Evolutionary conservation across 2,888 invertebrate genomes (phyloP).

Genomic region (Epistrophe grossulariae): DNA sequence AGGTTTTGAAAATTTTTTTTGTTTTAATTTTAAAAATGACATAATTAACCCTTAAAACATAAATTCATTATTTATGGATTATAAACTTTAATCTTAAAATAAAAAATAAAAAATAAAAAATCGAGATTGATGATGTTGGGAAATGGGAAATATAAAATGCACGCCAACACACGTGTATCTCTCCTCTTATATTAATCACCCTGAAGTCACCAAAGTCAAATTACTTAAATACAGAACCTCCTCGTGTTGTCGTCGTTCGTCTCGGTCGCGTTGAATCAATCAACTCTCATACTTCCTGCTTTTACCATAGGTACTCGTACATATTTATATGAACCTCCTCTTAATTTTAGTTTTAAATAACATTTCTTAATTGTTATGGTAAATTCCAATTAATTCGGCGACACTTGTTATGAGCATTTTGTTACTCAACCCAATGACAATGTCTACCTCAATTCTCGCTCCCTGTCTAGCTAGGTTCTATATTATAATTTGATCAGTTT

Average conservation of each 20-base stretch:
- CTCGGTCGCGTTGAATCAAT: background rate
- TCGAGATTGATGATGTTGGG: background rate
- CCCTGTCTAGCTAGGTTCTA: background rate
- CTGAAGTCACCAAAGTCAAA: slow-evolving; percentile 9
- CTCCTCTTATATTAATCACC: slow-evolving; percentile 6
- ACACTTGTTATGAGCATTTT: slow-evolving; percentile 40
- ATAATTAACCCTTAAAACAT: slow-evolving; percentile 10
- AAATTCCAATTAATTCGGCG: slow-evolving; percentile 55
- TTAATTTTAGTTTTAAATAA: slow-evolving; percentile 45
- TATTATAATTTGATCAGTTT: slow-evolving; percentile 8
- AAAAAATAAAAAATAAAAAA: background rate
- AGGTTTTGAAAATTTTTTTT: background rate
- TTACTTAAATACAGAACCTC: background rate
- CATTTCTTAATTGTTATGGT: slow-evolving; percentile 50
- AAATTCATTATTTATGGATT: background rate
- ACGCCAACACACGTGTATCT: slow-evolving; percentile 7
- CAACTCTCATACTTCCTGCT: slow-evolving; percentile 18
- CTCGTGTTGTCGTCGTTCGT: background rate
- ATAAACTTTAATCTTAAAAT: background rate
- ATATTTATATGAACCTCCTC: background rate
- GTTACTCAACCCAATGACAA: background rate
- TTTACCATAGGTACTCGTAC: background rate
- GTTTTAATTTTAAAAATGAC: background rate
- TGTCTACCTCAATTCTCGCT: background rate
- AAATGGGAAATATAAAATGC: background rate